These are phyloP conservation scores for Ypsolopha scabrella DNA, from an alignment of 2,888 invertebrate species.

Conservation along the genomic window DNA sequence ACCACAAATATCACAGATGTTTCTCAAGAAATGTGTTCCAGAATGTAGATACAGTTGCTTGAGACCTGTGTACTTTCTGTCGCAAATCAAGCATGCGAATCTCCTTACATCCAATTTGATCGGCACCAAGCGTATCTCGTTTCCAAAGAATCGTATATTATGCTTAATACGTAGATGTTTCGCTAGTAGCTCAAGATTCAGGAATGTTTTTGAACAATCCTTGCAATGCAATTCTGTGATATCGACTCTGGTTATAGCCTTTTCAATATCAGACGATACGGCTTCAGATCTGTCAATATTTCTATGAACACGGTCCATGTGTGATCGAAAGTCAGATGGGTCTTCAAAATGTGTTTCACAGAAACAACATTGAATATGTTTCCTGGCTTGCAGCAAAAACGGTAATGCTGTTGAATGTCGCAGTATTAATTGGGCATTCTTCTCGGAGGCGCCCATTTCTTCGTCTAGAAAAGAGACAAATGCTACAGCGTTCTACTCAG, in stretches of 20 bases:
- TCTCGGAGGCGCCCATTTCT: too few species aligned
- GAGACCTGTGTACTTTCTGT: neutral
- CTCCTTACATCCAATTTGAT: neutral
- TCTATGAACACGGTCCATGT: neutral
- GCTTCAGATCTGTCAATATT: neutral
- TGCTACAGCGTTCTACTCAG: too few species aligned
- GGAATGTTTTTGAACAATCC: neutral
- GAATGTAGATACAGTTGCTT: conserved; percentile 2
- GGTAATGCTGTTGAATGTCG: neutral
- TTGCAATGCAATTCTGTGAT: neutral
- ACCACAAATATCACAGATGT: conserved; percentile 11
- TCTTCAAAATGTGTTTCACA: neutral
- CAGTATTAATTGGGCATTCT: neutral
- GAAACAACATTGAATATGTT: neutral
- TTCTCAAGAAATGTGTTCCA: conserved; percentile 4
- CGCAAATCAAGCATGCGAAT: conserved; percentile 5
- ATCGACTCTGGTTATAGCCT: conserved; percentile 1
- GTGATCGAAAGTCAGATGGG: neutral
- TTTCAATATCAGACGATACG: neutral
- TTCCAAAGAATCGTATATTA: neutral
- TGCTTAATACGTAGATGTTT: neutral
- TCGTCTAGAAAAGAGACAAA: too few species aligned
- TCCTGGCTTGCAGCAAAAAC: neutral
- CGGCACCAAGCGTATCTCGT: neutral
- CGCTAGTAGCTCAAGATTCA: neutral